phyloP scores from a whole-genome alignment of 2,113 vertebrate species.

The Colossoma macropomum region DNA sequence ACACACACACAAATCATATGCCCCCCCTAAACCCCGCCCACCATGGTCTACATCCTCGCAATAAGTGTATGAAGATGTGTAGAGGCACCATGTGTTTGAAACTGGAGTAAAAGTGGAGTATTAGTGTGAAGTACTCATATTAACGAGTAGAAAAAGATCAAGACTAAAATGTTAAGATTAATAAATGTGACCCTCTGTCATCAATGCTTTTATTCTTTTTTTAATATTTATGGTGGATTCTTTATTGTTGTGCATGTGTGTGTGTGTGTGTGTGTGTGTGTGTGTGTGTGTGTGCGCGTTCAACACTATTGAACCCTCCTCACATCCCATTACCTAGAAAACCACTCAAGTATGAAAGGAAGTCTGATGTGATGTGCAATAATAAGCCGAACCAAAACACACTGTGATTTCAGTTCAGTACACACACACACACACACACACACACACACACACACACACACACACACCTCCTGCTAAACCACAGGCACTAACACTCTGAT shows the following conservation, averaged over 20 bases:
- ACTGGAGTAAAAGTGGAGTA: slow-evolving; percentile 59
- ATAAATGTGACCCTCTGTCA: slow-evolving; percentile 71
- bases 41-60: slow-evolving; percentile 70
- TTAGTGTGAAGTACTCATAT: slow-evolving; percentile 38
- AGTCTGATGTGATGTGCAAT: slow-evolving; percentile 70
- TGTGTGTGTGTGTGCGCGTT: slow-evolving; percentile 34
- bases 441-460: neutral
- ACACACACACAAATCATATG: slow-evolving; percentile 56
- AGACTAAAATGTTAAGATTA: slow-evolving; percentile 61
- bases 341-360: slow-evolving; percentile 47
- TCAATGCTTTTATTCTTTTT: slow-evolving; percentile 68
- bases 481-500: neutral
- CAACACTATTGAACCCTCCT: neutral
- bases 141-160: slow-evolving; percentile 41
- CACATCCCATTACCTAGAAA: slow-evolving; percentile 58
- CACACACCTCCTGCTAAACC: neutral
- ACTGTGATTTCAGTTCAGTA: slow-evolving; percentile 75
- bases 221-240: slow-evolving; percentile 69
- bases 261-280: slow-evolving; percentile 47
- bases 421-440: neutral
- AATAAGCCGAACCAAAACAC: slow-evolving; percentile 70
- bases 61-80: slow-evolving; percentile 82
- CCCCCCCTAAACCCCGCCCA: slow-evolving; percentile 71
- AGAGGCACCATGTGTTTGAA: slow-evolving; percentile 74
- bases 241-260: slow-evolving; percentile 63